Percentiles rank a stretch among this genome's conserved stretches.
phyloP scores from a whole-genome alignment of 2,797 vertebrate genomes.

The Dicrostonyx torquatus region DNA sequence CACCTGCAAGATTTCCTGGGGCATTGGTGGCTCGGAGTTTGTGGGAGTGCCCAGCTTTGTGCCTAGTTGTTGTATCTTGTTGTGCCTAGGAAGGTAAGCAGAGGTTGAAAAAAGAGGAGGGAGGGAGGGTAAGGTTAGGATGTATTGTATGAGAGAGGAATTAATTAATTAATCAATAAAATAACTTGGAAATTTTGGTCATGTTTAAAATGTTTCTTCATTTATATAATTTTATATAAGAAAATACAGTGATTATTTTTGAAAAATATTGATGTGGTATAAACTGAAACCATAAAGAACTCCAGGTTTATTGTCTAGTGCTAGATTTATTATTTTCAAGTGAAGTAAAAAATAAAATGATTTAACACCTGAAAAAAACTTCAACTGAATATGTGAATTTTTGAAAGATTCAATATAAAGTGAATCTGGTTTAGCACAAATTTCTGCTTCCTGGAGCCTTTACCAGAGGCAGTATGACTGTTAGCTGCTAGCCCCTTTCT shows the following conservation, averaged over 20 bases:
- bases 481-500: not conserved
- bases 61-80: not conserved
- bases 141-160: not conserved
- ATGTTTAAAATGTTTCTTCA: not conserved
- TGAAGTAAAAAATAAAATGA: not conserved
- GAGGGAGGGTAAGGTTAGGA: not conserved
- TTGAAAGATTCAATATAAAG: not conserved
- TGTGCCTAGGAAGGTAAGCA: not conserved
- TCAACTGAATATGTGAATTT: not conserved
- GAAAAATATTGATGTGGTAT: not conserved
- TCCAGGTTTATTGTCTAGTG: not conserved
- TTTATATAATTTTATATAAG: not conserved
- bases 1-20: not conserved
- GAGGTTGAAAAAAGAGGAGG: not conserved
- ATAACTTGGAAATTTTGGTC: not conserved
- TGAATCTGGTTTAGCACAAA: not conserved
- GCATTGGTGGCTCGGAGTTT: not conserved
- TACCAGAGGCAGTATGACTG: not conserved
- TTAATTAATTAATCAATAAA: not conserved
- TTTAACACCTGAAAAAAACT: not conserved
- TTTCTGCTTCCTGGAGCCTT: not conserved
- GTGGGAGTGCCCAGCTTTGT: not conserved
- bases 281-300: not conserved
- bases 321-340: not conserved
- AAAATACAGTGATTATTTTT: not conserved